A percentile compares a stretch with the other conserved stretches of the same genome.
Conservation (phyloP, 1,140 invertebrate genomes). For the Euura lappo region DNA sequence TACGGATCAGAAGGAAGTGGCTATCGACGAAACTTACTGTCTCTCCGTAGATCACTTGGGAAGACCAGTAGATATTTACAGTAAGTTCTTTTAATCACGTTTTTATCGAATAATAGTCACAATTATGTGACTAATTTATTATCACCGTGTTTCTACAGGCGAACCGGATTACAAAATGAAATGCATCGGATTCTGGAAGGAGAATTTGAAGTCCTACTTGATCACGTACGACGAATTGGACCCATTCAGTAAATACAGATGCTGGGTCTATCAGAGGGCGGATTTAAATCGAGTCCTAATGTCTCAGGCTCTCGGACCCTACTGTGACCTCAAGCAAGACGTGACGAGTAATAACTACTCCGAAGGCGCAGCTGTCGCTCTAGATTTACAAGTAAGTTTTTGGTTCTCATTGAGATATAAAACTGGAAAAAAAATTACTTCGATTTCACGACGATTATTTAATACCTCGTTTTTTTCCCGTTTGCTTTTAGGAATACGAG, state of each 20-base stretch:
- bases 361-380: conserved; percentile 88
- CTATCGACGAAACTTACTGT: conserved; percentile 94
- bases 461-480: neutral
- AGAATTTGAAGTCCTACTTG: conserved; percentile 96
- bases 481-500: conserved; percentile 56
- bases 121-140: conserved; percentile 8
- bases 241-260: conserved; percentile 93
- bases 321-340: conserved; percentile 89
- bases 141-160: conserved; percentile 60
- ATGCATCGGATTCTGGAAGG: conserved; percentile 98
- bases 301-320: conserved; percentile 90
- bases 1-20: conserved; percentile 91
- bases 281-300: conserved; percentile 90
- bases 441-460: too few species aligned
- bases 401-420: too few species aligned
- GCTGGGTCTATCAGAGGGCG: conserved; percentile 96
- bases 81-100: conserved; percentile 53
- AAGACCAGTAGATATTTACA: conserved; percentile 92
- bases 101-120: neutral
- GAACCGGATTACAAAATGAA: conserved; percentile 96
- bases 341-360: conserved; percentile 86
- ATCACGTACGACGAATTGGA: conserved; percentile 97
- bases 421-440: too few species aligned
- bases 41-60: conserved; percentile 94
- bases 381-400: conserved; percentile 81